These are phyloP conservation scores for Caenorhabditis sp. DNA, from an alignment of 2,888 invertebrate species.

Conservation along the genomic window DNA sequence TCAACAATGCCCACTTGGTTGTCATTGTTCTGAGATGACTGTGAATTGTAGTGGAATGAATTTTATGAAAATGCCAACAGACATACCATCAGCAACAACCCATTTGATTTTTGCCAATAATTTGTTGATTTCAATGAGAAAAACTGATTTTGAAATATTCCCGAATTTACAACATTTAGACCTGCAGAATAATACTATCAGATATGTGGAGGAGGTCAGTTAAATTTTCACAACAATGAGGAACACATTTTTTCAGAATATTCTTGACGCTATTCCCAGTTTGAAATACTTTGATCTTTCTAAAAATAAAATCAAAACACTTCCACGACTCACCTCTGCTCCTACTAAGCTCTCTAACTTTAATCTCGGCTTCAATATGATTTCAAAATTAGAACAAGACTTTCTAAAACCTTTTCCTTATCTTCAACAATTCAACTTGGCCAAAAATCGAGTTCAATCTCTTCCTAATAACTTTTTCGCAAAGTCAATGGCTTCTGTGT, in stretches of 20 bases:
- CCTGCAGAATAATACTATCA: conserved; percentile 23
- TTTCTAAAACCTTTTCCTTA: conserved; percentile 9
- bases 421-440: conserved; percentile 1
- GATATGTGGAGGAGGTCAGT: conserved; percentile 24
- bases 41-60: not conserved
- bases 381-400: conserved; percentile 26
- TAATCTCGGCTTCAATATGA: conserved; percentile 20
- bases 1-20: not conserved
- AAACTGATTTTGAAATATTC: conserved; percentile 14
- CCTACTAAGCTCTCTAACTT: conserved; percentile 21
- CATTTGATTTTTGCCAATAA: conserved; percentile 24
- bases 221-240: no score
- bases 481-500: conserved; percentile 10
- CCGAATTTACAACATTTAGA: conserved; percentile 29
- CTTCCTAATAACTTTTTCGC: conserved; percentile 42
- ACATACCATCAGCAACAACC: conserved; percentile 22
- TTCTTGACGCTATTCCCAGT: conserved; percentile 54
- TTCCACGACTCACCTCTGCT: conserved; percentile 47
- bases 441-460: conserved; percentile 50
- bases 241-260: conserved; percentile 47
- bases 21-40: not conserved
- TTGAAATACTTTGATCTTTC: conserved; percentile 53
- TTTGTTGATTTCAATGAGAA: conserved; percentile 9
- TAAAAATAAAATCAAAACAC: conserved; percentile 46
- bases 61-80: conserved; percentile 13